Conservation (phyloP, 1,140 invertebrate species). For the Ephestia elutella region DNA sequence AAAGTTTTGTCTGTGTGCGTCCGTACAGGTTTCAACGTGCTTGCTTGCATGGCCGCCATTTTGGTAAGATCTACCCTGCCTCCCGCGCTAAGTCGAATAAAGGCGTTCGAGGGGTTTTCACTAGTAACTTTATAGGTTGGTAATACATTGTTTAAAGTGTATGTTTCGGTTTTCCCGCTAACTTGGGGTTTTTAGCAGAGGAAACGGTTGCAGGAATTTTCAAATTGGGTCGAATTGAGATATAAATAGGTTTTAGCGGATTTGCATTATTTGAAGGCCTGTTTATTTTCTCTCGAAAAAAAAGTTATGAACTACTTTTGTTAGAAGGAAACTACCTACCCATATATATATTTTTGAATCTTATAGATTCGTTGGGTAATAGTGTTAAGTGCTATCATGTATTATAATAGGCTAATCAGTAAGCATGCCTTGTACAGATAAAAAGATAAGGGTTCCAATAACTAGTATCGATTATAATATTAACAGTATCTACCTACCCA, state of each 20-base stretch:
- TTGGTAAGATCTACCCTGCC: conserved; percentile 8
- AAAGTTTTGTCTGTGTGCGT: conserved; percentile 20
- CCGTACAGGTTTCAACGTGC: conserved; percentile 24
- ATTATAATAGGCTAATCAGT: too few relatives aligned
- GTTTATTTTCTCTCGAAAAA: neutral
- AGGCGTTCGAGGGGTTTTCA: neutral
- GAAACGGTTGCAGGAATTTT: conserved; percentile 21
- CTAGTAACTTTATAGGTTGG: neutral
- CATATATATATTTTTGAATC: too few relatives aligned
- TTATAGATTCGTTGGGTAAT: too few relatives aligned
- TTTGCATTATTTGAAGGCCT: neutral
- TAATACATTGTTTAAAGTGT: conserved; percentile 9
- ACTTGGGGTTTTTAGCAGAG: conserved; percentile 34
- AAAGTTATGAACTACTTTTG: too few relatives aligned
- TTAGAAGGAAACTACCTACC: too few relatives aligned
- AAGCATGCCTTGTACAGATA: too few relatives aligned
- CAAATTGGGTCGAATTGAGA: neutral
- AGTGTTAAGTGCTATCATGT: too few relatives aligned
- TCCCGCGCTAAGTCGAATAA: neutral
- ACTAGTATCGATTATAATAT: too few relatives aligned
- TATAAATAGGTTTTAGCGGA: neutral
- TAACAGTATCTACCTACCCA: too few relatives aligned
- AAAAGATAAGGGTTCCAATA: too few relatives aligned
- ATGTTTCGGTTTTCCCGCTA: conserved; percentile 43
- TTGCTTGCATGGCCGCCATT: conserved; percentile 2